A percentile compares a stretch with the other conserved stretches of the same genome.
phyloP scores from a whole-genome alignment of 2,113 vertebrate species.

The Oxyruncus cristatus region DNA sequence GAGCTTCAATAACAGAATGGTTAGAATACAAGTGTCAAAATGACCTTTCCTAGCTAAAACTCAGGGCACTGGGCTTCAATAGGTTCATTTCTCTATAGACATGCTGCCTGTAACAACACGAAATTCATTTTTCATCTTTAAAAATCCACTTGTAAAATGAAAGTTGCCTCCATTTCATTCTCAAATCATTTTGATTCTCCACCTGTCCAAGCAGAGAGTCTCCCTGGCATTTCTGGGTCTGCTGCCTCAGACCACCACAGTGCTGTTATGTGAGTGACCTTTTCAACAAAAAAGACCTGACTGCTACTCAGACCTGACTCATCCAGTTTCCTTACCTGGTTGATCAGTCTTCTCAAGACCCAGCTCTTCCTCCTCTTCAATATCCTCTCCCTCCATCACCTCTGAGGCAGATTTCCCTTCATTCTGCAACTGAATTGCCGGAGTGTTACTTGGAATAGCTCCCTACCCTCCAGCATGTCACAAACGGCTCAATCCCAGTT shows the following conservation, averaged over 20 bases:
- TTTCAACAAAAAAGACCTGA: neutral
- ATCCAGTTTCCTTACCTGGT: slow-evolving; percentile 45
- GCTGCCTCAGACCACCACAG: neutral
- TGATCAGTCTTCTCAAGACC: slow-evolving; percentile 21
- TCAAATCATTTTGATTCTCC: neutral
- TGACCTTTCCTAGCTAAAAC: neutral
- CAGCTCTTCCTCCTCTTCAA: slow-evolving; percentile 67
- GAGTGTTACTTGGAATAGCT: neutral
- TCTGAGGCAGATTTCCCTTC: slow-evolving; percentile 62
- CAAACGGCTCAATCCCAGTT: neutral
- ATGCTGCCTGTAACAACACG: neutral
- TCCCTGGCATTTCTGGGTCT: neutral
- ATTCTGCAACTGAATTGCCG: slow-evolving; percentile 64
- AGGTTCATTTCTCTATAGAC: neutral
- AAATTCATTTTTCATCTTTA: neutral
- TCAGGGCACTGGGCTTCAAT: rapidly evolving
- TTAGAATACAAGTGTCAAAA: neutral
- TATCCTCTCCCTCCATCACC: slow-evolving; percentile 68
- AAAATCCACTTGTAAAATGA: neutral
- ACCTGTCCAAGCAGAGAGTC: neutral
- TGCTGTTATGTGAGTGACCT: neutral
- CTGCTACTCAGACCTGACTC: neutral
- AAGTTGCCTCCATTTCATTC: neutral
- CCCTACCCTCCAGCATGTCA: neutral
- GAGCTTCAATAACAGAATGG: neutral